Evolutionary conservation across 2,888 invertebrate genomes (phyloP), one percentile per base, ranked within the genome.

Genomic region (Beris chalybata): DNA sequence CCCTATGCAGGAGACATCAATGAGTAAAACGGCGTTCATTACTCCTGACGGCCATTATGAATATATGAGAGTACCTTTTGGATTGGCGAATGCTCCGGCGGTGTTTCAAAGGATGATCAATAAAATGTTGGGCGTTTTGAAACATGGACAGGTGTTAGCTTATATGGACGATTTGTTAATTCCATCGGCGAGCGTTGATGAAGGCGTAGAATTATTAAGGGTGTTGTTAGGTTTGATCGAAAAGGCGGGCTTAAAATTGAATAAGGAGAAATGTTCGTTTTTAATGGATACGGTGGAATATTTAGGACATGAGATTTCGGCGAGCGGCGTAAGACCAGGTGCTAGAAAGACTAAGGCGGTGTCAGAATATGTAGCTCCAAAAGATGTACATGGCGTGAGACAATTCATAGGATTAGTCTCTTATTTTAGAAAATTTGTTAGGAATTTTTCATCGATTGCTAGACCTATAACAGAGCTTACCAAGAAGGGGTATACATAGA

Each of bases 11-110:
- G n/a, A n/a, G n/a, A n/a, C n/a, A n/a, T n/a, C n/a, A n/a, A n/a
- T n/a, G n/a, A n/a, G n/a, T n/a, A n/a, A n/a, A 9, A 75, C 73
- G 1, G 70, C 70, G 0, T 74, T 74, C 58, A 71, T 75, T 1
- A 75, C 74, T 0, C 73, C 75, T 0, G 72, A 44, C 11, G 44
- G 44, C 9, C n/a, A 44, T n/a, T 44, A 44, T 44, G 44, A 22
- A 22, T 22, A 22, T 22, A 22, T 22, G 22, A 22, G 22, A 22
- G 22, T 22, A 22, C 22, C 22, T 22, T 22, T 22, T 22, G 22
- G 22, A 22, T 3, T 44, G 44, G 44, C 44, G 44, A 44, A 44
- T 44, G 44, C 44, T n/a, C 44, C 44, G 44, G 44, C 22, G 22
- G 22, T 22, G 22, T 22, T 22, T 22, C 22, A 22, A 22, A 22